phyloP scores from a whole-genome alignment of 2,113 vertebrate species.

The Anas platyrhynchos region DNA sequence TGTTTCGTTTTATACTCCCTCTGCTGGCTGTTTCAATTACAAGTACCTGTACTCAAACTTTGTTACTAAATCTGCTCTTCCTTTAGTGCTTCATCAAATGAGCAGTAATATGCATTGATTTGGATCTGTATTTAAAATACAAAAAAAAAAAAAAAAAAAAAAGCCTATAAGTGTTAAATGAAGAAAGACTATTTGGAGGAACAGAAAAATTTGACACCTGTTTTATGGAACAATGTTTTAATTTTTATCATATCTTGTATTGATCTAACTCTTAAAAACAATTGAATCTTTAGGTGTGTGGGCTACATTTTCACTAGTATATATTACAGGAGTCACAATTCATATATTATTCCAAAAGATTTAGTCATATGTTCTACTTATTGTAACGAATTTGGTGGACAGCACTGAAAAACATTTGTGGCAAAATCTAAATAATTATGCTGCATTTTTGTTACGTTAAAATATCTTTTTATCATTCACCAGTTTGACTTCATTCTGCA shows the following conservation, averaged over 20 bases:
- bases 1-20: constrained; percentile 64
- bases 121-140: background rate
- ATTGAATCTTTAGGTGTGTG: background rate
- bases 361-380: background rate
- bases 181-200: background rate
- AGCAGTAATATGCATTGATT: background rate
- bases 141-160: background rate
- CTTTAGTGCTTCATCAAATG: background rate
- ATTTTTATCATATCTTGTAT: background rate
- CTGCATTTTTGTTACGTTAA: background rate
- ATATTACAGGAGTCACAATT: background rate
- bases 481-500: background rate
- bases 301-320: background rate
- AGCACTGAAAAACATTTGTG: background rate
- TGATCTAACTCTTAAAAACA: background rate
- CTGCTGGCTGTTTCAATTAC: constrained; percentile 61
- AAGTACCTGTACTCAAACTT: background rate
- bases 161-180: background rate
- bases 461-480: background rate
- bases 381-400: background rate
- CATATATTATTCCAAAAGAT: background rate
- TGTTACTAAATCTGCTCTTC: background rate
- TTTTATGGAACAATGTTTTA: background rate
- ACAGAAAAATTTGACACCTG: background rate
- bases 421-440: background rate